A percentile compares a stretch with the other conserved stretches of the same genome.
phyloP scores from a whole-genome alignment of 2,888 invertebrate species.

The Chironomus riparius region DNA sequence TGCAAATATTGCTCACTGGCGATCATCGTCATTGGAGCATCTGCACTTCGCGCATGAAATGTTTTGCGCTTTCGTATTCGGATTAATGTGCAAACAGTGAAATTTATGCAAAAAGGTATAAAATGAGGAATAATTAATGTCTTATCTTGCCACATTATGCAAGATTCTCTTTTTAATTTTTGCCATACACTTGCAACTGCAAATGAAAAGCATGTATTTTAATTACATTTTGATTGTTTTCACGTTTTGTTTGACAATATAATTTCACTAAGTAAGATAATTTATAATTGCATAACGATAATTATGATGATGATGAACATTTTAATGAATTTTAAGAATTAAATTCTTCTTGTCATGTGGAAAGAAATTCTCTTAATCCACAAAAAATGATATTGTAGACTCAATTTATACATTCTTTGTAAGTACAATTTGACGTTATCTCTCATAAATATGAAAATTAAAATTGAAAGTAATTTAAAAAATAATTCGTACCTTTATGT shows the following conservation, averaged over 20 bases:
- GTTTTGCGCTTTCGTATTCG: not conserved
- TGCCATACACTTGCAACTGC: not conserved
- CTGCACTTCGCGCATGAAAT: not conserved
- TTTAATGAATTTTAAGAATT: too few species aligned
- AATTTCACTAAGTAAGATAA: not conserved
- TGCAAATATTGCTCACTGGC: not conserved
- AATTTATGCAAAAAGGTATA: not conserved
- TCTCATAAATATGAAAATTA: too few species aligned
- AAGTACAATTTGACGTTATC: too few species aligned
- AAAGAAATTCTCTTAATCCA: too few species aligned
- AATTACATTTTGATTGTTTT: constrained; percentile 19
- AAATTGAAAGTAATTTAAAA: too few species aligned
- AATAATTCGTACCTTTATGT: too few species aligned
- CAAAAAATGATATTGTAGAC: too few species aligned
- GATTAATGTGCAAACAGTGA: not conserved
- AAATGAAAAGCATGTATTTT: not conserved
- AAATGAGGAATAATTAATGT: constrained; percentile 4
- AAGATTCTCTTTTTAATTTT: not conserved
- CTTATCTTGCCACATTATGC: not conserved
- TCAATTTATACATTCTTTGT: too few species aligned
- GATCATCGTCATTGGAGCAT: not conserved
- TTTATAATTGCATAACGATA: too few species aligned
- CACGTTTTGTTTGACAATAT: constrained; percentile 24
- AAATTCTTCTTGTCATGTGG: too few species aligned
- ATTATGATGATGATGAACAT: too few species aligned